Evolutionary conservation across 2,797 vertebrate genomes (phyloP).

Genomic region (Xiphophorus birchmanni): DNA sequence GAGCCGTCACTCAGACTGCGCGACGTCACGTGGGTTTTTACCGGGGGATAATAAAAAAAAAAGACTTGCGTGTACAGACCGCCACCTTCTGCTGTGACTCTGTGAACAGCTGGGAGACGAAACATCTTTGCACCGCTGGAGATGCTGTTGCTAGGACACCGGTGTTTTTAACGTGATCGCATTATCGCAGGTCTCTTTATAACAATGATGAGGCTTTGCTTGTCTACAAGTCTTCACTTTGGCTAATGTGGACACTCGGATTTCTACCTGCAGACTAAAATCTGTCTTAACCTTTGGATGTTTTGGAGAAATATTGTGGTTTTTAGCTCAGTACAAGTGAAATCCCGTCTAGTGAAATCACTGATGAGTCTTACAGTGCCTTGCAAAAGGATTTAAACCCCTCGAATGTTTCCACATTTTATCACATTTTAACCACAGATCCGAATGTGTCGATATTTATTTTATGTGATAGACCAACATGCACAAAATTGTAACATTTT

Average conservation of each 20-base stretch:
- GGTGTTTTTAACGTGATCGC: conserved; percentile 18
- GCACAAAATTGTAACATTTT: background rate
- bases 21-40: conserved; percentile 27
- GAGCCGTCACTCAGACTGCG: conserved; percentile 35
- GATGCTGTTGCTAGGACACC: conserved; percentile 22
- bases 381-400: background rate
- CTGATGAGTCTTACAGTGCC: background rate
- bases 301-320: background rate
- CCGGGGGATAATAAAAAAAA: conserved; percentile 3
- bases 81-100: conserved; percentile 60
- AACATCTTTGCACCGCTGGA: conserved; percentile 32
- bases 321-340: background rate
- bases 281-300: conserved; percentile 38
- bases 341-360: background rate
- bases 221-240: conserved; percentile 30
- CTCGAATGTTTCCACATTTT: background rate
- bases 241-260: background rate
- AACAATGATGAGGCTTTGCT: conserved; percentile 8
- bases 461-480: background rate
- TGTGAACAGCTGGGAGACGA: conserved; percentile 73
- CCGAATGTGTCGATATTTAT: background rate
- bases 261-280: conserved; percentile 21
- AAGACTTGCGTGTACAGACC: conserved; percentile 75
- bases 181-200: conserved; percentile 24
- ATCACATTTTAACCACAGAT: background rate